phyloP scores from a whole-genome alignment of 1,140 invertebrate species.

The Nebria ingens region DNA sequence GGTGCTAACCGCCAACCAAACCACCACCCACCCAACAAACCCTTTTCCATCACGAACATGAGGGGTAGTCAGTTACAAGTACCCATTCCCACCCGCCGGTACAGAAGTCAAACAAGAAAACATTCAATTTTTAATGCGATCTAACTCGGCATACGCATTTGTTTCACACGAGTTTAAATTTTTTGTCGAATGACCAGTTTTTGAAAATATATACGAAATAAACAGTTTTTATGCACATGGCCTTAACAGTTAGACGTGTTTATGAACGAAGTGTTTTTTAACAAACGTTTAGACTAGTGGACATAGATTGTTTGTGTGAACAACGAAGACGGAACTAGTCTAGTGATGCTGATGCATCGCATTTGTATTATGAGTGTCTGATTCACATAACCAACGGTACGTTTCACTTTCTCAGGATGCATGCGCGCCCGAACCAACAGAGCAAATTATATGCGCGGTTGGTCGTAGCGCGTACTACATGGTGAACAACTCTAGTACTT shows the following conservation, averaged over 20 bases:
- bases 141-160: neutral
- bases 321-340: neutral
- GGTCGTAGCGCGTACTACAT: conserved; percentile 19
- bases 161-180: neutral
- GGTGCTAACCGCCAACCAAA: neutral
- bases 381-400: neutral
- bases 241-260: neutral
- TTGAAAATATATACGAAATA: neutral
- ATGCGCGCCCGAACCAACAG: neutral
- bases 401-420: neutral
- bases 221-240: neutral
- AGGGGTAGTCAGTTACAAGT: neutral
- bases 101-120: neutral
- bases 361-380: neutral
- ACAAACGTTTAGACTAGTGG: too few relatives aligned
- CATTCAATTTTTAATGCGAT: neutral
- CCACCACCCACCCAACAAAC: neutral
- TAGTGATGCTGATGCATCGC: neutral
- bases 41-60: neutral
- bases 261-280: too few relatives aligned
- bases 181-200: neutral
- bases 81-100: neutral
- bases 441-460: conserved; percentile 9
- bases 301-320: neutral
- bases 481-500: conserved; percentile 25